phyloP scores from a whole-genome alignment of 2,797 vertebrate species.

The Astyanax mexicanus region DNA sequence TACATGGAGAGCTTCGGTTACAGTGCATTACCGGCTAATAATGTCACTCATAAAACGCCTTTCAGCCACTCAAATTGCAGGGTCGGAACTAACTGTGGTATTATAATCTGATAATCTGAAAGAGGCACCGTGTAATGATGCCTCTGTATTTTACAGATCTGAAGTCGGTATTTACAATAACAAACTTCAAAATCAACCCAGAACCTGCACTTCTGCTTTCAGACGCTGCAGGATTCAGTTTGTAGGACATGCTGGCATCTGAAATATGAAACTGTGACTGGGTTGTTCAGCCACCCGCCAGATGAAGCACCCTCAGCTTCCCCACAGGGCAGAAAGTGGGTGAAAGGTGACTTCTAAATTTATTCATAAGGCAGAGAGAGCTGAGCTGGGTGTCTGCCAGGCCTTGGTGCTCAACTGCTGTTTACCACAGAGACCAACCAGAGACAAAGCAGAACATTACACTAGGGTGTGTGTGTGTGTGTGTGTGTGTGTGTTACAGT shows the following conservation, averaged over 20 bases:
- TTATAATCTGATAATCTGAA: too few relatives aligned
- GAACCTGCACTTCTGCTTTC: slow-evolving; percentile 31
- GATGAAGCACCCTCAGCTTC: background rate
- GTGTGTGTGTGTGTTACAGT: too few relatives aligned
- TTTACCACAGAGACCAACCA: slow-evolving; percentile 3
- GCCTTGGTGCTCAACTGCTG: background rate
- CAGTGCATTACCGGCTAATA: too few relatives aligned
- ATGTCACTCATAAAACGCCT: too few relatives aligned
- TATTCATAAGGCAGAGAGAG: slow-evolving; percentile 23
- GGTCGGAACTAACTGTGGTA: too few relatives aligned
- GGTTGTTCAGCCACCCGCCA: slow-evolving; percentile 8
- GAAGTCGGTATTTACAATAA: background rate
- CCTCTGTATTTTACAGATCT: background rate
- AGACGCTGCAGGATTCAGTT: background rate
- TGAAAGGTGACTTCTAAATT: slow-evolving; percentile 35
- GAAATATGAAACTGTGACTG: slow-evolving; percentile 25
- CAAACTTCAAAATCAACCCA: background rate
- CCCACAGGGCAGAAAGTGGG: slow-evolving; percentile 36
- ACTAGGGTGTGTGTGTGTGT: background rate
- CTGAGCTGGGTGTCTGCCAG: slow-evolving; percentile 9
- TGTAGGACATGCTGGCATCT: background rate
- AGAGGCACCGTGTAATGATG: background rate
- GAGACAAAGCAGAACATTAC: background rate
- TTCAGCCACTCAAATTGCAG: too few relatives aligned
- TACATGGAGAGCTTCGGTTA: too few relatives aligned